phyloP scores from a whole-genome alignment of 2,113 vertebrate genomes.

The Kryptolebias marmoratus region DNA sequence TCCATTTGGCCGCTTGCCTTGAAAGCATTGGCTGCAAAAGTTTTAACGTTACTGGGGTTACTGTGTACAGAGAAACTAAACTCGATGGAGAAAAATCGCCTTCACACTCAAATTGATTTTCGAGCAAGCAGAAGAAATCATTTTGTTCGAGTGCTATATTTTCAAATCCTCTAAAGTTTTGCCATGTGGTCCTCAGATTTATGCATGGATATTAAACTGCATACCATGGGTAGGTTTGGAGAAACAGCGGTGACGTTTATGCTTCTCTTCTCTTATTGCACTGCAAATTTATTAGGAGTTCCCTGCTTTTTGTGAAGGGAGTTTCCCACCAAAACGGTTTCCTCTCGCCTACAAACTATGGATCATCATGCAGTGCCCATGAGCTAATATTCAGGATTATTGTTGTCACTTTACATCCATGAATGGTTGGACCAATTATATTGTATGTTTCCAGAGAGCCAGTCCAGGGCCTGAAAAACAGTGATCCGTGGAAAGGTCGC shows the following conservation, averaged over 20 bases:
- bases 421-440: conserved; percentile 29
- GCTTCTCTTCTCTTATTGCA: conserved; percentile 53
- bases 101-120: conserved; percentile 3
- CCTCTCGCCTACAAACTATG: conserved; percentile 42
- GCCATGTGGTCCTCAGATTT: conserved; percentile 42
- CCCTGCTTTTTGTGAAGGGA: conserved; percentile 51
- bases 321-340: conserved; percentile 54
- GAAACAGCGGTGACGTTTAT: conserved; percentile 57
- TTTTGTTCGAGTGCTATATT: conserved; percentile 37
- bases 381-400: conserved; percentile 40
- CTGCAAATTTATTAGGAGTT: conserved; percentile 52
- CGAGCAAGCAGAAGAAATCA: conserved; percentile 26
- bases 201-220: conserved; percentile 52
- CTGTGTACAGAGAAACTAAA: conserved; percentile 12
- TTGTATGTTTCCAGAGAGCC: conserved; percentile 40
- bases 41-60: conserved; percentile 38
- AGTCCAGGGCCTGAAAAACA: conserved; percentile 44
- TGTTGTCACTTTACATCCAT: conserved; percentile 47
- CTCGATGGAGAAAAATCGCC: conserved; percentile 16
- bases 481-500: conserved; percentile 63
- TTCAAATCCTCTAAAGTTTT: conserved; percentile 30
- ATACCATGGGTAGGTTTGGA: conserved; percentile 43
- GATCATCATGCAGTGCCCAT: conserved; percentile 37
- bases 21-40: conserved; percentile 42
- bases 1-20: conserved; percentile 55